Conservation (phyloP, 2,113 vertebrate species). For the Erpornis zantholeuca region DNA sequence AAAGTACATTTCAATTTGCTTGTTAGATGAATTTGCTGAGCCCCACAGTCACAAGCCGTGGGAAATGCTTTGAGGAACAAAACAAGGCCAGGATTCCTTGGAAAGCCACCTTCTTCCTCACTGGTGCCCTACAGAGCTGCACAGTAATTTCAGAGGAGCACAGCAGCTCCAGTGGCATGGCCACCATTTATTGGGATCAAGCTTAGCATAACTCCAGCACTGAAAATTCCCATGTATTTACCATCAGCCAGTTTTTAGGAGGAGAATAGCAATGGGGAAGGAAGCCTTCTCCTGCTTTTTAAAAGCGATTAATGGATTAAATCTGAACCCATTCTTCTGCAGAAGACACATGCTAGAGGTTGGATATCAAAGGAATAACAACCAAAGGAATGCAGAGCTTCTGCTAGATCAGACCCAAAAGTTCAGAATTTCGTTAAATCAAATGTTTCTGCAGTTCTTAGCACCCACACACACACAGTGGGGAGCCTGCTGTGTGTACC, state of each 20-base stretch:
- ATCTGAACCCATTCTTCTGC: background rate
- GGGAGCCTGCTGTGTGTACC: background rate
- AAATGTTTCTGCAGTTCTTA: background rate
- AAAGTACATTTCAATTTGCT: background rate
- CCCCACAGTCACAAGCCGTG: background rate
- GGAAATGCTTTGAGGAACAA: background rate
- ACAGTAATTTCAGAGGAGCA: background rate
- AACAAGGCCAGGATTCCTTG: background rate
- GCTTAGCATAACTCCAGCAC: background rate
- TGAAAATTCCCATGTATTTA: background rate
- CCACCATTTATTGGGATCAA: background rate
- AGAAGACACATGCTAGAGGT: background rate
- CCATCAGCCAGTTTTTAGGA: background rate
- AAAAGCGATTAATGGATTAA: background rate
- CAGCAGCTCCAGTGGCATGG: background rate
- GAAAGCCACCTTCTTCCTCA: background rate
- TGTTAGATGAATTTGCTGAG: background rate
- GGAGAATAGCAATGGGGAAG: background rate
- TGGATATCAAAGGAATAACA: background rate
- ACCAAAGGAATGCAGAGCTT: background rate
- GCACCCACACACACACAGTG: background rate
- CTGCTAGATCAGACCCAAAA: background rate
- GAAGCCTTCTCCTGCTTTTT: background rate
- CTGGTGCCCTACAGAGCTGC: background rate
- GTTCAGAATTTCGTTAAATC: background rate